A percentile compares a stretch with the other conserved stretches of the same genome.
Conservation (phyloP, 1,140 invertebrate genomes). For the Zaprionus lachaisei region DNA sequence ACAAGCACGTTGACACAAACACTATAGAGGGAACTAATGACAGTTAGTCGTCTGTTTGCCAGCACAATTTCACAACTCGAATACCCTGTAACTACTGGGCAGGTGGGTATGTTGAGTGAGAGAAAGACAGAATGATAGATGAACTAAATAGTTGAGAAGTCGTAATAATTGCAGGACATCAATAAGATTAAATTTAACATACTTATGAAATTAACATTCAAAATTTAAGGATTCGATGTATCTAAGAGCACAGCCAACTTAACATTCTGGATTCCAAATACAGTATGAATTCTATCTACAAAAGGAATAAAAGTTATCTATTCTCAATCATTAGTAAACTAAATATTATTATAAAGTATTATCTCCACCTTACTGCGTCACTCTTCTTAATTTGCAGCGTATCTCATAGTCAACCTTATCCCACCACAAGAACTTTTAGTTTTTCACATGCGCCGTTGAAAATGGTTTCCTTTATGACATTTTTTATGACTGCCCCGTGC, state of each 20-base stretch:
- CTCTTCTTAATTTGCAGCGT: conserved; percentile 13
- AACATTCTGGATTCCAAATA: too few species aligned
- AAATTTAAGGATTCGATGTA: too few species aligned
- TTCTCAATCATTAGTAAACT: too few species aligned
- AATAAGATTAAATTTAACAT: too few species aligned
- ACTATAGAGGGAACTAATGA: conserved; percentile 59
- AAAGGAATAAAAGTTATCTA: too few species aligned
- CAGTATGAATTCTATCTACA: too few species aligned
- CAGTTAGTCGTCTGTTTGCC: conserved; percentile 51
- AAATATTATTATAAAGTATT: too few species aligned
- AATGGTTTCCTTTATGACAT: conserved; percentile 76
- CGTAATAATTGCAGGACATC: too few species aligned
- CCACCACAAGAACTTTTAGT: conserved; percentile 1
- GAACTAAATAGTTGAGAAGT: too few species aligned
- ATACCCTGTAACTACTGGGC: conserved; percentile 1
- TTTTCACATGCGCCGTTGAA: conserved; percentile 43
- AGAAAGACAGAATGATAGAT: background rate
- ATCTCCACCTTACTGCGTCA: background rate
- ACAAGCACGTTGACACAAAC: conserved; percentile 1
- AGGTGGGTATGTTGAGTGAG: background rate
- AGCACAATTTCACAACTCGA: conserved; percentile 10
- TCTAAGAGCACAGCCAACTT: too few species aligned
- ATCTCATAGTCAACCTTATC: conserved; percentile 8
- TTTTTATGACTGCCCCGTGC: conserved; percentile 70
- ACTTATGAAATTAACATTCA: too few species aligned